Conservation (phyloP, 2,797 vertebrate species). For the Molossus alvarezi region DNA sequence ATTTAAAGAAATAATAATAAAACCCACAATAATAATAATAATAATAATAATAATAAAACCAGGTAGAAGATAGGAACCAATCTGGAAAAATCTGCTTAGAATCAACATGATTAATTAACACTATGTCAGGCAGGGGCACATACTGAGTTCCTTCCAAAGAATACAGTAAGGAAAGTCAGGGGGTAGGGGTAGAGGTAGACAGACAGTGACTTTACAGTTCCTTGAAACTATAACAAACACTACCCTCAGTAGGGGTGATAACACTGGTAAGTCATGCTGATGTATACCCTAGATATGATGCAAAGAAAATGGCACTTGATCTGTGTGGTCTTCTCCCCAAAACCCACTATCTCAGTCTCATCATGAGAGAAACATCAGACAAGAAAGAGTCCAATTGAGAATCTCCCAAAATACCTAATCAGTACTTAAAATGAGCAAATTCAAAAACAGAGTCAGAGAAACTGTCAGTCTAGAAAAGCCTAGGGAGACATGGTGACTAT, state of each 20-base stretch:
- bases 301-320: not conserved
- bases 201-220: not conserved
- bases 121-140: not conserved
- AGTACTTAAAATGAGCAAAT: not conserved
- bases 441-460: not conserved
- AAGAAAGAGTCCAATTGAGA: not conserved
- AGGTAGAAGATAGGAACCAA: not conserved
- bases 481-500: not conserved
- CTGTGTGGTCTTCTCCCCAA: not conserved
- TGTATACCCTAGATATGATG: not conserved
- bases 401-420: not conserved
- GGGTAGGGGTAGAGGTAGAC: too few relatives aligned
- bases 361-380: not conserved
- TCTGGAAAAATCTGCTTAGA: not conserved
- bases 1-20: not conserved
- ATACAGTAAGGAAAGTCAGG: not conserved
- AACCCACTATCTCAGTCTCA: not conserved
- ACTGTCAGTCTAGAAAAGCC: not conserved
- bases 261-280: not conserved
- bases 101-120: not conserved
- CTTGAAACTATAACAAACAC: not conserved
- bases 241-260: not conserved
- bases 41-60: not conserved
- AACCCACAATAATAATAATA: too few relatives aligned
- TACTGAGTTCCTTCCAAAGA: not conserved